Base-by-base conservation (phyloP, 1,140 invertebrate genomes). In the Mya arenaria region DNA sequence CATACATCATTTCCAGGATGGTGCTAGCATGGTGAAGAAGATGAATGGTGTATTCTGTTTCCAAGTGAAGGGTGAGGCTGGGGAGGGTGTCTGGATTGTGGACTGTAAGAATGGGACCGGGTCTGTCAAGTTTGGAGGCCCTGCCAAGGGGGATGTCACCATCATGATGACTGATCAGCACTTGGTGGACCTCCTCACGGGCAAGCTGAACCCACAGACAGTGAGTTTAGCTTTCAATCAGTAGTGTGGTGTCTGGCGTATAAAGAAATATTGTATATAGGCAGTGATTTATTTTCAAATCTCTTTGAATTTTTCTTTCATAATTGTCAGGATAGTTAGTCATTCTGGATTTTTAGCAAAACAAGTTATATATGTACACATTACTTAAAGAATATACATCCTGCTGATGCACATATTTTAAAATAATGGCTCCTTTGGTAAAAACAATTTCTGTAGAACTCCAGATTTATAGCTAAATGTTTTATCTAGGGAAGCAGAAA, bases 101-200 rank as follows among this genome's bases (percentile, higher is more conserved):
- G 96, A 98, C 92, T 96, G 95, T 0, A 98, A 97, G 93, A 95
- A 94, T 84, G 97, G 96, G 39, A 97, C 95, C 92, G 98, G 97
- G 30, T 96, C 93, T 83, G 95, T 98, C 10, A 95, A 95, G 37
- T 97, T 95, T 78, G 96, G 96, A 89, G 96, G 96, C 89, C 95
- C 95, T 92, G 96, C 95, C 2, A 98, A 98, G 93, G 96, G 96
- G 10, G 97, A 98, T 87, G 97, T 98, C 17, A 97, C 95, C 1
- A 97, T 98, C 84, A 96, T 95, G 4, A 95, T 98, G 75, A 96
- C 95, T 86, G 97, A 98, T 88, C 94, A 95, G 1, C 97, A 98
- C 91, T 94, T 98, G 0, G 93, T 95, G 0, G 96, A 97, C 85
- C 94, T 98, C 77, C 95, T 98, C 82, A 95, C 95, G 2, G 97